Evolutionary conservation across 2,888 invertebrate species (phyloP).

Genomic region (Rhagonycha fulva): DNA sequence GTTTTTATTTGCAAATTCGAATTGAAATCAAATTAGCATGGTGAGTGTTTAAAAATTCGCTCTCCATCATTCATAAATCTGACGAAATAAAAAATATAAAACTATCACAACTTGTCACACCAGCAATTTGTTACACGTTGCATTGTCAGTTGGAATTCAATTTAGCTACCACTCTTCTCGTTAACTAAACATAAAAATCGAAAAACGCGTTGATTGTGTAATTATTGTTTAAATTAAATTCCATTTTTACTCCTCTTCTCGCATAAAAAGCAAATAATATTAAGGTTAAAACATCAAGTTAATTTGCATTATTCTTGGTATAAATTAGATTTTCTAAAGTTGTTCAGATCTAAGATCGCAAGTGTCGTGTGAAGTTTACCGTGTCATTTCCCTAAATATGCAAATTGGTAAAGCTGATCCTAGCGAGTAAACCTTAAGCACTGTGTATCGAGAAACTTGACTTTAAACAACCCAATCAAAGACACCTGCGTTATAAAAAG

Average conservation of each 20-base stretch:
- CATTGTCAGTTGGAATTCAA: neutral
- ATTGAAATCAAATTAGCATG: slow-evolving; percentile 30
- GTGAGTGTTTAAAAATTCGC: slow-evolving; percentile 25
- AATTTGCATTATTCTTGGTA: slow-evolving; percentile 18
- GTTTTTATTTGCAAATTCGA: slow-evolving; percentile 13
- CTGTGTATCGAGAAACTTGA: slow-evolving; percentile 39
- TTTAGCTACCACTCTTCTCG: neutral
- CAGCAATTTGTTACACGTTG: slow-evolving; percentile 21
- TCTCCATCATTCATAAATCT: slow-evolving; percentile 31
- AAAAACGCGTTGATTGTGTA: neutral
- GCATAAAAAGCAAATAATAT: neutral
- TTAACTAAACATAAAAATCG: neutral
- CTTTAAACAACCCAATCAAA: slow-evolving; percentile 42
- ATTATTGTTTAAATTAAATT: slow-evolving; percentile 1
- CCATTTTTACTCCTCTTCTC: neutral
- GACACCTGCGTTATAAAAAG: slow-evolving; percentile 44
- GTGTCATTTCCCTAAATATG: slow-evolving; percentile 42
- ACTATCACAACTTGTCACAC: slow-evolving; percentile 25
- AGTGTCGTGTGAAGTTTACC: slow-evolving; percentile 36
- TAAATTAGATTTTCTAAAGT: slow-evolving; percentile 20
- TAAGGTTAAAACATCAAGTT: neutral
- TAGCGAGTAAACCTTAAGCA: slow-evolving; percentile 34
- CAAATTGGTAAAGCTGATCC: slow-evolving; percentile 41
- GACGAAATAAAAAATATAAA: slow-evolving; percentile 26
- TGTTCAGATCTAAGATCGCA: slow-evolving; percentile 22